phyloP scores from a whole-genome alignment of 1,140 invertebrate genomes.

The Anthonomus grandis region DNA sequence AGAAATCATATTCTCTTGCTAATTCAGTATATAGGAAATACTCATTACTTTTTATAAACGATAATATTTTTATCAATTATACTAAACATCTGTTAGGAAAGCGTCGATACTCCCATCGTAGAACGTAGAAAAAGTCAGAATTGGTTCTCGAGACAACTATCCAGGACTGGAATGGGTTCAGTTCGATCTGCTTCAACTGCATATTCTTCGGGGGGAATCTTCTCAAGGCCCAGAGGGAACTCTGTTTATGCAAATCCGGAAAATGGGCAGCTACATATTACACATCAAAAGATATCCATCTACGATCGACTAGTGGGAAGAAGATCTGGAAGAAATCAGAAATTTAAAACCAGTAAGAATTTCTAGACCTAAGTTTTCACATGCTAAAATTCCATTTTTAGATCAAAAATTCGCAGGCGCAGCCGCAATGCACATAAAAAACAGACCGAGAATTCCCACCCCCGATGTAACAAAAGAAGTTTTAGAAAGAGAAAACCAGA shows the following conservation, averaged over 20 bases:
- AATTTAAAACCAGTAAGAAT: constrained; percentile 28
- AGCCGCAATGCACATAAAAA: constrained; percentile 64
- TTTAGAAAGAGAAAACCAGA: constrained; percentile 63
- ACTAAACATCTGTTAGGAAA: constrained; percentile 73
- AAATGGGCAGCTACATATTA: constrained; percentile 54
- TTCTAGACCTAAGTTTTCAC: too few species aligned
- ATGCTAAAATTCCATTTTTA: too few species aligned
- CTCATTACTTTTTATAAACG: too few species aligned
- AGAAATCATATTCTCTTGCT: too few species aligned
- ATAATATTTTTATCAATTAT: too few species aligned
- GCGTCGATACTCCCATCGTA: constrained; percentile 80
- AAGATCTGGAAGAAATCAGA: constrained; percentile 67
- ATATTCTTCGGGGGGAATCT: constrained; percentile 76
- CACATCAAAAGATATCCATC: constrained; percentile 68
- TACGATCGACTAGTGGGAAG: constrained; percentile 76
- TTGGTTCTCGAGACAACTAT: constrained; percentile 81
- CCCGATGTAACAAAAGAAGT: constrained; percentile 80
- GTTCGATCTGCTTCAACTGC: constrained; percentile 77
- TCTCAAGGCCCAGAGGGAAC: constrained; percentile 55
- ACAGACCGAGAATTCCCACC: constrained; percentile 78
- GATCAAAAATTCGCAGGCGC: constrained; percentile 38
- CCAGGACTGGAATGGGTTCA: constrained; percentile 78
- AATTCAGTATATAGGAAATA: too few species aligned
- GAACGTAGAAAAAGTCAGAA: constrained; percentile 70
- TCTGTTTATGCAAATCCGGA: constrained; percentile 78